Evolutionary conservation across 1,140 invertebrate species (phyloP), one percentile per base, ranked within the genome.

Genomic region (Cherax destructor): DNA sequence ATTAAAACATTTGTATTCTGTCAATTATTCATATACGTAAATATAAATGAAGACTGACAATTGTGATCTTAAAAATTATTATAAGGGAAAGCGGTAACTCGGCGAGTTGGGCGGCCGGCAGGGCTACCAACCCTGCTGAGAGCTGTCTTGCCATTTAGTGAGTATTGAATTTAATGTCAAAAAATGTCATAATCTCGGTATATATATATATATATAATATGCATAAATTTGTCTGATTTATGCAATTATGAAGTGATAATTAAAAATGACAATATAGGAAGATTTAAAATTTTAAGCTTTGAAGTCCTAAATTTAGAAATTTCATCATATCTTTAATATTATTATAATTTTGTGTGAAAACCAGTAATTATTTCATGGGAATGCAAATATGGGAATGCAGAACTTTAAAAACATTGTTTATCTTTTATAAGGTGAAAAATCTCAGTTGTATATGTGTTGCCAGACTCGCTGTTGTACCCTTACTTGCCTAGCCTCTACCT

Each of bases 61-160:
- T 41, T 41, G 30, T 41, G 52, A 1, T 56, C 13, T 56, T 56
- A 69, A 6, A 69, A 69, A 69, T 69, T 13, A 18, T 69, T n/a
- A 5, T 6, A 21, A 69, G 65, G 65, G 18, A 69, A 21, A 69
- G 65, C 21, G 65, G 65, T 21, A 69, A 69, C 52, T 69, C 13
- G 18, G 16, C 16, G 65, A 21, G 18, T 6, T 21, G 65, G 18
- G 65, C 18, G 13, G 65, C 65, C 1, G n/a, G 7, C 80, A 83
- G 80, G 80, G 52, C 52, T 83, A 61, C 80, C 80, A 83, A 83
- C 80, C 80, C 21, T 4, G 52, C 79, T 21, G 21, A 50, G 47
- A 9, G 6, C n/a, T 41, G 4, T 65, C n/a, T 83, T 61, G 56
- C 80, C 80, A 30, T 83, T n/a, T 6, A 24, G 80, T 18, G 79